Percentiles rank a stretch among this genome's conserved stretches.
These are phyloP conservation scores for Microcebus tavaratra DNA, from an alignment of 2,113 vertebrate species.

Conservation along the genomic window DNA sequence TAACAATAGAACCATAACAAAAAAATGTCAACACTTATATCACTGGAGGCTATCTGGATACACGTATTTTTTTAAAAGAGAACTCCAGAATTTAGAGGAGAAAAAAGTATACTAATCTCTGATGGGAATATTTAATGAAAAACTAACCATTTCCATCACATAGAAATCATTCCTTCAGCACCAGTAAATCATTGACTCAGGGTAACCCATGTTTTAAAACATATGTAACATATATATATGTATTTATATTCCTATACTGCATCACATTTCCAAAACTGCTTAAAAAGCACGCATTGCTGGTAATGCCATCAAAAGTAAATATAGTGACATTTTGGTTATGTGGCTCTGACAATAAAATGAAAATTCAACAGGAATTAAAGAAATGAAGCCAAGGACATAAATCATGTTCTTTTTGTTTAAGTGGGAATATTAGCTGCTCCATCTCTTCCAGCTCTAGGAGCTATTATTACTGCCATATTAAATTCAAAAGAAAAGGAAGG, in stretches of 20 bases:
- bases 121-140: slow-evolving; percentile 5
- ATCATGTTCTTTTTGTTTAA: background rate
- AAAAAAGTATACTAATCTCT: slow-evolving; percentile 26
- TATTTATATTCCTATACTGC: background rate
- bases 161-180: background rate
- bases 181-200: background rate
- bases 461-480: background rate
- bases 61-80: slow-evolving; percentile 18
- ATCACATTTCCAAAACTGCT: slow-evolving; percentile 12
- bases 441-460: background rate
- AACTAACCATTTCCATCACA: background rate
- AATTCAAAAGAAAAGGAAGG: slow-evolving; percentile 35
- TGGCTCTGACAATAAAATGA: background rate
- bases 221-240: background rate
- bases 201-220: background rate
- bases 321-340: background rate
- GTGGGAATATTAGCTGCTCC: background rate
- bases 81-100: background rate
- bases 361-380: slow-evolving; percentile 13
- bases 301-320: slow-evolving; percentile 2
- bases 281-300: background rate
- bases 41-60: background rate
- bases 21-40: slow-evolving; percentile 25
- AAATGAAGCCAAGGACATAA: background rate
- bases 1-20: slow-evolving; percentile 33